Conservation (phyloP, 2,113 vertebrate genomes). For the Serinus canaria region DNA sequence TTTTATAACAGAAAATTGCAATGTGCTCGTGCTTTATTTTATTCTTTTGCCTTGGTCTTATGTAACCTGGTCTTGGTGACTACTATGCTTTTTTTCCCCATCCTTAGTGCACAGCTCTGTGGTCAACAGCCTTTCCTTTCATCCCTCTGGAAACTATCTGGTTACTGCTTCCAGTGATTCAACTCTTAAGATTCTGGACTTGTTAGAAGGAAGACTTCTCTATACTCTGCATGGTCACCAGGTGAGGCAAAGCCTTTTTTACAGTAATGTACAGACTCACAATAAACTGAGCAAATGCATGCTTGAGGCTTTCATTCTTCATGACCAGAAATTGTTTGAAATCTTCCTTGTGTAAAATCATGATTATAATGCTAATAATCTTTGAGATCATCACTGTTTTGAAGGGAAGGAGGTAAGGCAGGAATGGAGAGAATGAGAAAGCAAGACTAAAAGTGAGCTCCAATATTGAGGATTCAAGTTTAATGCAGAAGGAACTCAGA, state of each 20-base stretch:
- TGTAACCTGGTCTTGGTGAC: neutral
- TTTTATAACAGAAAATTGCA: neutral
- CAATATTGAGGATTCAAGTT: neutral
- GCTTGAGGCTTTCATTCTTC: neutral
- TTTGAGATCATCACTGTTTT: neutral
- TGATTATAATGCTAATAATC: neutral
- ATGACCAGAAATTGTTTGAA: neutral
- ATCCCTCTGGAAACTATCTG: conserved; percentile 89
- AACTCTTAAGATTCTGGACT: conserved; percentile 93
- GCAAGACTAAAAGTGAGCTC: neutral
- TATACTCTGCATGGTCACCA: conserved; percentile 96
- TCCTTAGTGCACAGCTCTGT: conserved; percentile 86
- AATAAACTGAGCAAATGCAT: neutral
- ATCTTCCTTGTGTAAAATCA: neutral
- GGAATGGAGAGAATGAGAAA: neutral
- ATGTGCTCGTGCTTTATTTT: neutral
- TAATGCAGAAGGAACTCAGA: neutral
- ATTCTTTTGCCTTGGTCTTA: neutral
- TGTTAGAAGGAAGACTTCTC: conserved; percentile 90
- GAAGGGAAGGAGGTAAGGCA: neutral
- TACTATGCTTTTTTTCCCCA: neutral
- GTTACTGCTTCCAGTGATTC: conserved; percentile 93
- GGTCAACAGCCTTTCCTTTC: conserved; percentile 92
- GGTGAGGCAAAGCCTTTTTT: conserved; percentile 74
- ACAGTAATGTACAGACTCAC: neutral